Base-by-base conservation (phyloP, 1,140 invertebrate species). In the Drosophila orena region DNA sequence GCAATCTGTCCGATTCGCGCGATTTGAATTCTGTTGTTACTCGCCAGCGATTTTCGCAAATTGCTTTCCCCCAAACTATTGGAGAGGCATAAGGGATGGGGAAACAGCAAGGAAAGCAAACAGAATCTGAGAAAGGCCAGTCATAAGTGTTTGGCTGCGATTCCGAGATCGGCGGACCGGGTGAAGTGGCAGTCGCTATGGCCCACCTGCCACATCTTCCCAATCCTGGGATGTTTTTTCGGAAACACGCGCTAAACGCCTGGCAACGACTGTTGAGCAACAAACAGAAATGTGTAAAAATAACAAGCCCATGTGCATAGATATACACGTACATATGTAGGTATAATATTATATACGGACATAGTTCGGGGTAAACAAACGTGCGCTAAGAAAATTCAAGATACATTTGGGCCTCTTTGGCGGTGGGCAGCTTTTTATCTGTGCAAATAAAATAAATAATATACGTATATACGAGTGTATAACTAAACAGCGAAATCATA, bases 171-270 rank as follows among this genome's bases (percentile, higher is more conserved):
- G 22, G 11, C 34, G 24, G 34, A 68, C 24, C 62, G 42, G 43
- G 12, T 15, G 15, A 76, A 76, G 83, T 88, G 83, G 70, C 75
- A 69, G 75, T 49, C 50, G 84, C 52, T 81, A 81, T 88, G 59
- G 58, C 79, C 75, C 83, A 86, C 83, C 81, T 86, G 83, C 84
- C 79, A 46, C 78, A 86, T 65, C 60, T 68, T 65, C 64, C 35
- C 59, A 65, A 20, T 68, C 44, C n/a, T 35, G 34, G 15, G 35
- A 34, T 44, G 15, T 15, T 15, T 20, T 43, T 42, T 52, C 64
- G 74, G 71, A 72, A 84, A 73, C 55, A 74, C 78, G 46, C 64
- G 54, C 68, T 54, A 55, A 49, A 46, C 44, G 64, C 47, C 64
- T 69, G 64, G 70, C 62, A 44, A 54, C 77, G 58, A 40, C 44